A percentile compares a stretch with the other conserved stretches of the same genome.
Conservation (phyloP, 2,888 invertebrate genomes). For the Oxytorus armatus region DNA sequence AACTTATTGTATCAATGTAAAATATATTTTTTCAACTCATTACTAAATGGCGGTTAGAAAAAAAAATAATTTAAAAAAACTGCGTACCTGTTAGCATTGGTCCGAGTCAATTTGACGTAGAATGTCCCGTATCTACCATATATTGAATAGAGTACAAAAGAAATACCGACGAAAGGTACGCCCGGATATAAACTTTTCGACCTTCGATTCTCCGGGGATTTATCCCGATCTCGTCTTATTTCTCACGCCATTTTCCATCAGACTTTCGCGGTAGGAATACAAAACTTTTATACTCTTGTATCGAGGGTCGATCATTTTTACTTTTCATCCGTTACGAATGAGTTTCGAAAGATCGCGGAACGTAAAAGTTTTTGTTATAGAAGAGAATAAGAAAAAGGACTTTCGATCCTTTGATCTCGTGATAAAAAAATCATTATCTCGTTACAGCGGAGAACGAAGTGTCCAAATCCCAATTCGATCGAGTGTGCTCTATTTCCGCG, state of each 20-base stretch:
- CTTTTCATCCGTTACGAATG: neutral
- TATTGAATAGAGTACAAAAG: neutral
- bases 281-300: neutral
- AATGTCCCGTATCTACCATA: neutral
- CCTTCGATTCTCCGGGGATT: constrained; percentile 40
- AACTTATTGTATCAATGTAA: too few relatives aligned
- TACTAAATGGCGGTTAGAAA: too few relatives aligned
- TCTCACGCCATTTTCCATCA: constrained; percentile 9
- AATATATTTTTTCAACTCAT: too few relatives aligned
- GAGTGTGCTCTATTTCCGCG: neutral
- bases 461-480: neutral
- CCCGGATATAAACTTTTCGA: constrained; percentile 40
- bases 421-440: too few relatives aligned
- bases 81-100: too few relatives aligned
- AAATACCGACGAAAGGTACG: neutral
- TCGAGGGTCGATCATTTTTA: neutral
- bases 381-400: neutral
- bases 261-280: neutral
- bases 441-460: too few relatives aligned
- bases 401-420: neutral
- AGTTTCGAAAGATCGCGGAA: too few relatives aligned
- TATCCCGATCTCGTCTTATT: constrained; percentile 19
- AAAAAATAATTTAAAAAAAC: too few relatives aligned
- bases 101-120: neutral
- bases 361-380: neutral